Percentiles rank a stretch among this genome's conserved stretches.
phyloP scores from a whole-genome alignment of 2,888 invertebrate species.

The Argyresthia goedartella region DNA sequence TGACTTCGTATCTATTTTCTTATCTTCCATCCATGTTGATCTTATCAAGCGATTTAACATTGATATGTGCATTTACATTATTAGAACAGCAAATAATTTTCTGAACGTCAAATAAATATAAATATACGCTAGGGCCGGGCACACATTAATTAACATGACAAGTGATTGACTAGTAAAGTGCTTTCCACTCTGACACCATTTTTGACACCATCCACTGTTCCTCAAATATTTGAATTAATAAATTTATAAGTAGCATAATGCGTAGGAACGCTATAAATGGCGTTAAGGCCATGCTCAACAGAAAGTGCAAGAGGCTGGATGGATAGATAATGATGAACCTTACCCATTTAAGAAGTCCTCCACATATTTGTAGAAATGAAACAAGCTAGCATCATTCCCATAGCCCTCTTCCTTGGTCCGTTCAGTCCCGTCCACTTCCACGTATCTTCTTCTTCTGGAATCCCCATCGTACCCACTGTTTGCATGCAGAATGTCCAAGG shows the following conservation, averaged over 20 bases:
- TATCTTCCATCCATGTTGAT: background rate
- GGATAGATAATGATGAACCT: conserved; percentile 12
- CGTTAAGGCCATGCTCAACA: no score
- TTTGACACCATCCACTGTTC: no score
- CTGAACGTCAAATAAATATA: background rate
- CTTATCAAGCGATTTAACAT: no score
- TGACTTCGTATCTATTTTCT: background rate
- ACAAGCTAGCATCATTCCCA: conserved; percentile 44
- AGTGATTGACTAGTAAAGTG: no score
- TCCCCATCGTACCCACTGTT: conserved; percentile 38
- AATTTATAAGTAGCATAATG: no score
- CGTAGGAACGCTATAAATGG: no score
- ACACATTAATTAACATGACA: no score
- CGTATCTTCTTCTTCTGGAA: conserved; percentile 23
- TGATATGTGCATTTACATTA: background rate
- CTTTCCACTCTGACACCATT: no score
- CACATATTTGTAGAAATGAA: conserved; percentile 50
- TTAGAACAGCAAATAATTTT: background rate
- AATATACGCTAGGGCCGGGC: no score
- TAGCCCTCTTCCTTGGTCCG: conserved; percentile 12
- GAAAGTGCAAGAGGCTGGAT: no score
- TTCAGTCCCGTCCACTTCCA: background rate
- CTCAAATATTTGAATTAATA: no score
- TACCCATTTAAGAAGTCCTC: conserved; percentile 43
- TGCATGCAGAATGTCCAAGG: conserved; percentile 41